Evolutionary conservation across 2,888 invertebrate genomes (phyloP).

Genomic region (Cotesia congregata): DNA sequence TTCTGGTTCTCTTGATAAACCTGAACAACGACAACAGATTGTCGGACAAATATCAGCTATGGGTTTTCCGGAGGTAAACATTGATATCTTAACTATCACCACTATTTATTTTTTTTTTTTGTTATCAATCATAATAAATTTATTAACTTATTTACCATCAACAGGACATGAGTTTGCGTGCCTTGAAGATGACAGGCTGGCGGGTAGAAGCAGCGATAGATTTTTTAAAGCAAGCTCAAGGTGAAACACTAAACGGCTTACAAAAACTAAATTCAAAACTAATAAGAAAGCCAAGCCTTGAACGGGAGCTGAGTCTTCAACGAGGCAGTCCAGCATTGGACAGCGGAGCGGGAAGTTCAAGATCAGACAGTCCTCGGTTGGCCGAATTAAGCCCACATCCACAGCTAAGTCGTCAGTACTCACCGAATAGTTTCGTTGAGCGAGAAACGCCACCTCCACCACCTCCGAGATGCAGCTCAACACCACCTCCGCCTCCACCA

Average conservation of each 20-base stretch:
- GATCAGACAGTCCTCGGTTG: slow-evolving; percentile 89
- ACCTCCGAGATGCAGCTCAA: slow-evolving; percentile 80
- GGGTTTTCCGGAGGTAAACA: slow-evolving; percentile 81
- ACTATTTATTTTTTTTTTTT: slow-evolving; percentile 12
- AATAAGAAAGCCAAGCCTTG: slow-evolving; percentile 89
- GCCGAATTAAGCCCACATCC: slow-evolving; percentile 75
- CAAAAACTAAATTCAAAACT: slow-evolving; percentile 77
- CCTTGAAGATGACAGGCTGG: slow-evolving; percentile 79
- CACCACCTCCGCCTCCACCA: slow-evolving; percentile 76
- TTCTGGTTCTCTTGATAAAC: slow-evolving; percentile 77
- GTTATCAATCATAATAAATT: neutral
- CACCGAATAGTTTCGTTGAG: slow-evolving; percentile 76
- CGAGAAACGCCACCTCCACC: slow-evolving; percentile 80
- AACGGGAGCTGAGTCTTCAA: slow-evolving; percentile 82
- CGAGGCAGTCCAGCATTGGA: slow-evolving; percentile 90
- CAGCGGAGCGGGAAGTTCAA: slow-evolving; percentile 89
- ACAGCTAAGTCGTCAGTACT: slow-evolving; percentile 81
- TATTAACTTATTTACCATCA: slow-evolving; percentile 43
- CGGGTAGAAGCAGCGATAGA: slow-evolving; percentile 81
- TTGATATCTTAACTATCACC: neutral
- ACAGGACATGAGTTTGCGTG: slow-evolving; percentile 79
- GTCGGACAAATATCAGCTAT: slow-evolving; percentile 77
- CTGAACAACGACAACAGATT: slow-evolving; percentile 77
- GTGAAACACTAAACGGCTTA: slow-evolving; percentile 74
- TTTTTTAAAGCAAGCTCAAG: slow-evolving; percentile 77